These are phyloP conservation scores for Alca torda DNA, from an alignment of 2,797 vertebrate species.

Conservation along the genomic window DNA sequence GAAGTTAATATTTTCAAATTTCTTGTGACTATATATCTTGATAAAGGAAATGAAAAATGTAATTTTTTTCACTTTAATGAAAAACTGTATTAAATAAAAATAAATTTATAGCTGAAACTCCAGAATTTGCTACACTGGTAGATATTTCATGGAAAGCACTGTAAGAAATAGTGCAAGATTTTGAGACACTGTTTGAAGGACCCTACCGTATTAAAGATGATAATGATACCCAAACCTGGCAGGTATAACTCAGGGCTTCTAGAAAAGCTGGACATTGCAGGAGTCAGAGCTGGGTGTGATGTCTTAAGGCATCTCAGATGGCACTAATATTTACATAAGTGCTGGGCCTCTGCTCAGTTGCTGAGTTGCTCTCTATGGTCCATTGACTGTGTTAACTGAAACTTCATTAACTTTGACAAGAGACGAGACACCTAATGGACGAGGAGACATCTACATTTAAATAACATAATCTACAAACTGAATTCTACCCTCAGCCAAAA, in stretches of 20 bases:
- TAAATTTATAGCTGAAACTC: neutral
- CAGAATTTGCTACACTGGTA: neutral
- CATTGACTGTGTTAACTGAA: neutral
- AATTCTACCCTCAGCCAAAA: neutral
- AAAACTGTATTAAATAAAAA: neutral
- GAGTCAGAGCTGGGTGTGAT: neutral
- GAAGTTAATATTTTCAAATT: neutral
- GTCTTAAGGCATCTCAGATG: neutral
- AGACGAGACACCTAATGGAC: neutral
- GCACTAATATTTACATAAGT: neutral
- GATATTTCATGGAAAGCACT: neutral
- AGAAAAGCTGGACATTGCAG: neutral
- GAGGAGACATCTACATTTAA: neutral
- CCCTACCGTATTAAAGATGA: neutral
- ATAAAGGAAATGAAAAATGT: neutral
- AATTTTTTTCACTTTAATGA: neutral
- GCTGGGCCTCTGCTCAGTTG: neutral
- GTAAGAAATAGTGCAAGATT: neutral
- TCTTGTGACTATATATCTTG: neutral
- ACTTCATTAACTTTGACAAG: neutral
- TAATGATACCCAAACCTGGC: neutral
- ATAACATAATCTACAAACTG: neutral
- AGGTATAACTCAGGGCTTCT: neutral
- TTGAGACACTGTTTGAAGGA: neutral
- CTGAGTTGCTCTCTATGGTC: neutral